These are phyloP conservation scores for Heliconius hermathena DNA, from an alignment of 1,140 invertebrate genomes.

Conservation along the genomic window DNA sequence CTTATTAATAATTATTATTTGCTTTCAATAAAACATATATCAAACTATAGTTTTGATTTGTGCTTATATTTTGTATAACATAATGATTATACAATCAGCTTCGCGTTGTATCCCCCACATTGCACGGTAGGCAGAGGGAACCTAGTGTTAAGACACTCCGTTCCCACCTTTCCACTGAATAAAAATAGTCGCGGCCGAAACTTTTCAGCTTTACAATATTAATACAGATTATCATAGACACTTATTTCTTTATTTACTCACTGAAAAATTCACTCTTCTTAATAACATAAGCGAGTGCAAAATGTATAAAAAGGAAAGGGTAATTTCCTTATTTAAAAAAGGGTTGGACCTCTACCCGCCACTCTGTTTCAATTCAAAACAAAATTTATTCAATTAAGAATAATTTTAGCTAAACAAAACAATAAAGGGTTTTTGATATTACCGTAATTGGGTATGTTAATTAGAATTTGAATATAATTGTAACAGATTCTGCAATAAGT, in stretches of 20 bases:
- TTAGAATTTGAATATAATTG: slow-evolving; percentile 27
- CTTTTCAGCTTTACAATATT: too few relatives aligned
- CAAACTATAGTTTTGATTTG: too few relatives aligned
- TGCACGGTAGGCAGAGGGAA: not conserved
- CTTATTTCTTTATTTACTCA: not conserved
- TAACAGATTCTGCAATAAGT: slow-evolving; percentile 17
- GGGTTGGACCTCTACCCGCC: not conserved
- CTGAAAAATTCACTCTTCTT: not conserved
- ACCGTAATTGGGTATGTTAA: slow-evolving; percentile 28
- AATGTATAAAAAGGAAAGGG: not conserved
- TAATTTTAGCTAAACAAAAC: slow-evolving; percentile 31
- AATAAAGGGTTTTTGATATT: slow-evolving; percentile 34
- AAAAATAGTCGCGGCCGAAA: not conserved
- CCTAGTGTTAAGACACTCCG: not conserved
- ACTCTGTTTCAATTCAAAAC: slow-evolving; percentile 11
- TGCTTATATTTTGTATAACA: too few relatives aligned
- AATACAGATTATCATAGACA: too few relatives aligned
- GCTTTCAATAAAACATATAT: too few relatives aligned
- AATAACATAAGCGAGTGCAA: not conserved
- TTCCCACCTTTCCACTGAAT: not conserved
- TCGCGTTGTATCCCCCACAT: not conserved
- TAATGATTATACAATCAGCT: too few relatives aligned
- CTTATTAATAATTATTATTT: too few relatives aligned
- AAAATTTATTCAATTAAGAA: slow-evolving; percentile 33
- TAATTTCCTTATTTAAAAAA: not conserved